Evolutionary conservation across 2,888 invertebrate genomes (phyloP).

Genomic region (Rotaria macrura): DNA sequence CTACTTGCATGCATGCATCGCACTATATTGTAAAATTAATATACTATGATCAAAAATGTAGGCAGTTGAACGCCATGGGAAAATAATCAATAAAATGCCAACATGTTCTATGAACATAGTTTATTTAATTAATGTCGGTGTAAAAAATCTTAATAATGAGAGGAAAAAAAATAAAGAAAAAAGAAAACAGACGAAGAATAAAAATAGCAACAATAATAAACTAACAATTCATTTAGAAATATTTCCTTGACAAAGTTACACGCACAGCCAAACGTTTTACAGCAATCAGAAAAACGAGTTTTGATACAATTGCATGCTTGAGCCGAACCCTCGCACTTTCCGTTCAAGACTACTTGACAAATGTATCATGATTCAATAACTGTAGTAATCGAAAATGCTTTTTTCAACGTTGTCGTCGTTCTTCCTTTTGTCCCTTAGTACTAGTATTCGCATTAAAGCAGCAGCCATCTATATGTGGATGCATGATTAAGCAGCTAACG

Average conservation of each 20-base stretch:
- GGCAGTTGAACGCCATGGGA: background rate
- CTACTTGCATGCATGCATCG: background rate
- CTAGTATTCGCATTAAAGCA: background rate
- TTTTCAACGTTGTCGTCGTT: background rate
- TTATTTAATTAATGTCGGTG: background rate
- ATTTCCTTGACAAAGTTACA: background rate
- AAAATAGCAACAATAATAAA: background rate
- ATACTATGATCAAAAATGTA: background rate
- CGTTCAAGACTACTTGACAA: constrained; percentile 20
- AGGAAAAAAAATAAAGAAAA: background rate
- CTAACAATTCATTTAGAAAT: background rate
- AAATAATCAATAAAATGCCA: background rate
- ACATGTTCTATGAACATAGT: background rate
- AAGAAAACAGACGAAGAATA: background rate
- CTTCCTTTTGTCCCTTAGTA: background rate
- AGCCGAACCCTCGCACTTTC: background rate
- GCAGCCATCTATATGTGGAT: background rate
- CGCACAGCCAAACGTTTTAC: background rate
- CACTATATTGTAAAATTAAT: background rate
- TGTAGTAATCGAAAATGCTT: background rate
- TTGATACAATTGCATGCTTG: background rate
- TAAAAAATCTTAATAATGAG: background rate
- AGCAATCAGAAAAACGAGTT: background rate
- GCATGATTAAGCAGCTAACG: background rate
- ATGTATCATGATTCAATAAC: constrained; percentile 23